These are phyloP conservation scores for Aspidiotus destructor DNA, from an alignment of 2,888 invertebrate genomes.

Conservation along the genomic window DNA sequence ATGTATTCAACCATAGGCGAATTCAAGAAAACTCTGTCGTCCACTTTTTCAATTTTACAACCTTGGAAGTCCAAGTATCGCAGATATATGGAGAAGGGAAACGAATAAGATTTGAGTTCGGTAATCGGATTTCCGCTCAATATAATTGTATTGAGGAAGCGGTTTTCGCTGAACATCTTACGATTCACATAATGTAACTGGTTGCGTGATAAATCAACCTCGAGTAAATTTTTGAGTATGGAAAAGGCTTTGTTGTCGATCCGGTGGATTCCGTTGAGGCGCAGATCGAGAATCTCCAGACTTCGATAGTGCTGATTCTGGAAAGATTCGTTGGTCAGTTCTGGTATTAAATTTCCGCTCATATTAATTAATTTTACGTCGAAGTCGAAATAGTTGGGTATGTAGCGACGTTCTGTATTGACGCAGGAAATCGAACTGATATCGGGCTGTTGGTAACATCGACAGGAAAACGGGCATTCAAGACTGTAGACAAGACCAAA, in stretches of 20 bases:
- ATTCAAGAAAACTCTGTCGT: constrained; percentile 4
- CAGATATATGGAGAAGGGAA: constrained; percentile 17
- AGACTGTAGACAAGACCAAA: background rate
- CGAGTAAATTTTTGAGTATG: constrained; percentile 13
- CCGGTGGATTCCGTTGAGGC: background rate
- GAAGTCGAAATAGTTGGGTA: constrained; percentile 16
- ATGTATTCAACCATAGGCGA: constrained; percentile 14
- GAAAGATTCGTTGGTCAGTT: background rate
- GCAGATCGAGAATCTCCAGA: constrained; percentile 17
- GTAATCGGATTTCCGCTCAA: constrained; percentile 16
- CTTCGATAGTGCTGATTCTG: background rate
- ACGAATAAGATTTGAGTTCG: background rate
- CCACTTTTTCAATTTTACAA: constrained; percentile 5
- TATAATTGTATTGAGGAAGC: constrained; percentile 19
- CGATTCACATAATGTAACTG: background rate
- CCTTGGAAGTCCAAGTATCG: constrained; percentile 14
- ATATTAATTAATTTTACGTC: constrained; percentile 19
- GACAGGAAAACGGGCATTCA: constrained; percentile 10
- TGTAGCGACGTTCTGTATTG: background rate
- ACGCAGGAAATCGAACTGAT: constrained; percentile 17
- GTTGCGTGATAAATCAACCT: constrained; percentile 16
- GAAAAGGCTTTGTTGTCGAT: background rate
- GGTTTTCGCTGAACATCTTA: constrained; percentile 10
- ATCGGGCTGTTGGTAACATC: constrained; percentile 17
- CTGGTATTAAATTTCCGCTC: background rate